phyloP scores from a whole-genome alignment of 2,113 vertebrate genomes.

The Ivindomyrus marchei region DNA sequence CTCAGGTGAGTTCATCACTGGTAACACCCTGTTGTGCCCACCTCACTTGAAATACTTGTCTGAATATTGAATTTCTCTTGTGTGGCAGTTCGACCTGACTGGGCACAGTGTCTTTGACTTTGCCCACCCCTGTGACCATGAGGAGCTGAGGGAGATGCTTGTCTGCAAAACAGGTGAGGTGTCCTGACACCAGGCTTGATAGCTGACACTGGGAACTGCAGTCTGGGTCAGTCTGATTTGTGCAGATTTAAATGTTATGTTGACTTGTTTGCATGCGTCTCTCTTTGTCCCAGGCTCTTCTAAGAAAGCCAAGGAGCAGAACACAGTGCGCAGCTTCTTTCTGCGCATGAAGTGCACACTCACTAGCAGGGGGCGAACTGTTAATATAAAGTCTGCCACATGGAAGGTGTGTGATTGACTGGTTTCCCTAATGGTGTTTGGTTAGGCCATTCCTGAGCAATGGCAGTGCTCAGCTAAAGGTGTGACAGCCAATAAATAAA shows the following conservation, averaged over 20 bases:
- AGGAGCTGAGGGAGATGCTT: constrained; percentile 95
- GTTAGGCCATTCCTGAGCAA: neutral
- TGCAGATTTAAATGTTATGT: neutral
- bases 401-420: constrained; percentile 76
- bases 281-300: constrained; percentile 63
- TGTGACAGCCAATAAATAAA: neutral
- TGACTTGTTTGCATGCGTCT: constrained; percentile 17
- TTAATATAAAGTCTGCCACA: constrained; percentile 95
- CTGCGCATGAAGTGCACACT: constrained; percentile 97
- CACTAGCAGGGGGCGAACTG: constrained; percentile 89
- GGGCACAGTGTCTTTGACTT: constrained; percentile 96
- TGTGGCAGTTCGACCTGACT: constrained; percentile 84
- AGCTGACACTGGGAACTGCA: neutral
- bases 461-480: neutral
- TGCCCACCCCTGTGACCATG: constrained; percentile 94
- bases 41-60: neutral
- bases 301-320: constrained; percentile 85
- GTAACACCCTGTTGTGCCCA: neutral
- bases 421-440: neutral
- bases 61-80: constrained; percentile 19
- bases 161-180: constrained; percentile 81
- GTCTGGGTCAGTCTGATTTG: neutral
- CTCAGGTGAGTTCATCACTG: constrained; percentile 66
- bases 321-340: constrained; percentile 86
- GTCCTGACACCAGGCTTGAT: neutral